A percentile compares a stretch with the other conserved stretches of the same genome.
phyloP scores from a whole-genome alignment of 1,140 invertebrate species.

The Calliopsis andreniformis region DNA sequence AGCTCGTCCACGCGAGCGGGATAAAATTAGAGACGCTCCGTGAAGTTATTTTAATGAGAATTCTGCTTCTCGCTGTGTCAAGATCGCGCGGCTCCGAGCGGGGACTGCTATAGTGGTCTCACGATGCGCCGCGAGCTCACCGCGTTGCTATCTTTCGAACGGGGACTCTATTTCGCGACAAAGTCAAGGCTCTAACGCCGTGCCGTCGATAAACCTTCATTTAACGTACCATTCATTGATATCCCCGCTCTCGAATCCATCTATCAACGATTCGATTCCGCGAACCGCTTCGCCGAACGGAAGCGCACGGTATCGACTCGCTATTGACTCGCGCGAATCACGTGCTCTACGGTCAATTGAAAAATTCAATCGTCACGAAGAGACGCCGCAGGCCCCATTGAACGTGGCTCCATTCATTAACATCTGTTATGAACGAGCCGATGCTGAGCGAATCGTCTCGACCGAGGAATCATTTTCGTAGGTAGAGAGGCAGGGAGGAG shows the following conservation, averaged over 20 bases:
- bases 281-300: too few relatives aligned
- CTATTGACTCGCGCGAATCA: too few relatives aligned
- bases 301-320: too few relatives aligned
- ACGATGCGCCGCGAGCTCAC: not conserved
- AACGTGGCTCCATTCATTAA: too few relatives aligned
- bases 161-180: conserved; percentile 3
- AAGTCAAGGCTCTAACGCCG: conserved; percentile 3
- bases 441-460: too few relatives aligned
- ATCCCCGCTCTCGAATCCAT: not conserved
- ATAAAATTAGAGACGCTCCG: conserved; percentile 45
- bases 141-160: not conserved
- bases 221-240: not conserved
- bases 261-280: not conserved
- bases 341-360: too few relatives aligned
- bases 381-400: too few relatives aligned
- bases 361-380: too few relatives aligned
- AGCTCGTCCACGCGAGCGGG: not conserved
- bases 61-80: conserved; percentile 43
- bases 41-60: conserved; percentile 52
- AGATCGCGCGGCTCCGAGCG: conserved; percentile 37
- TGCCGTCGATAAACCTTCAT: not conserved
- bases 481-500: too few relatives aligned
- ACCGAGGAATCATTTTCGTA: too few relatives aligned
- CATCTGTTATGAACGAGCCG: too few relatives aligned
- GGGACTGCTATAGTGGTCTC: not conserved